Conservation (phyloP, 2,113 vertebrate genomes). For the Prochilodus magdalenae region DNA sequence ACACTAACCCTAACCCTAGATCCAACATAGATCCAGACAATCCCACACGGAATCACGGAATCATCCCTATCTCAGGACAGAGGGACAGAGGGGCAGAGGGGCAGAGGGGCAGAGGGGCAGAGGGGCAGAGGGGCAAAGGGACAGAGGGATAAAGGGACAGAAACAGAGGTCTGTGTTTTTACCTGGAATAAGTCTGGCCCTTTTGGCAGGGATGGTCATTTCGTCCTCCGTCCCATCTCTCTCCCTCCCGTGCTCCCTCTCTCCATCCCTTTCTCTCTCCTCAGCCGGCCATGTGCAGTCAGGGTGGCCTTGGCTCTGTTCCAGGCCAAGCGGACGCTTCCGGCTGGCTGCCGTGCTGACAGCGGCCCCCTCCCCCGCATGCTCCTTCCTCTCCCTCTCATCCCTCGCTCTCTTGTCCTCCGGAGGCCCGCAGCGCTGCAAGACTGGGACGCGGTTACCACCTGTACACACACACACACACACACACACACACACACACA, state of each 20-base stretch:
- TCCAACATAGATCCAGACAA: no score
- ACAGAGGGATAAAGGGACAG: neutral
- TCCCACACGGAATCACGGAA: no score
- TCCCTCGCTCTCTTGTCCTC: conserved; percentile 31
- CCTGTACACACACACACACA: conserved; percentile 52
- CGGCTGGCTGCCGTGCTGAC: conserved; percentile 74
- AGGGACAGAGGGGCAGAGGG: neutral
- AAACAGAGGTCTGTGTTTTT: neutral
- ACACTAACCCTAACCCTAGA: no score
- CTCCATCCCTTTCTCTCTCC: conserved; percentile 68
- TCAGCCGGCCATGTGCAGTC: conserved; percentile 69
- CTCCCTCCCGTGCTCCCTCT: conserved; percentile 59
- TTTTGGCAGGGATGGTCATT: conserved; percentile 77
- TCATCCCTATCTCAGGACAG: no score
- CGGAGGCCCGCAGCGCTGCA: conserved; percentile 47
- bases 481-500: neutral
- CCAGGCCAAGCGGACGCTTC: conserved; percentile 80
- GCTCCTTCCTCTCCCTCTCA: conserved; percentile 37
- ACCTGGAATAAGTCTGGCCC: conserved; percentile 67
- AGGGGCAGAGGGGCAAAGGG: neutral
- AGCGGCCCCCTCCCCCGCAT: conserved; percentile 36
- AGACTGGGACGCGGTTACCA: conserved; percentile 52
- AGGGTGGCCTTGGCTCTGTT: conserved; percentile 73
- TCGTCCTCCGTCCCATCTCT: conserved; percentile 72
- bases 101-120: neutral